Evolutionary conservation across 2,888 invertebrate species (phyloP).

Genomic region (Drosophila bunnanda): DNA sequence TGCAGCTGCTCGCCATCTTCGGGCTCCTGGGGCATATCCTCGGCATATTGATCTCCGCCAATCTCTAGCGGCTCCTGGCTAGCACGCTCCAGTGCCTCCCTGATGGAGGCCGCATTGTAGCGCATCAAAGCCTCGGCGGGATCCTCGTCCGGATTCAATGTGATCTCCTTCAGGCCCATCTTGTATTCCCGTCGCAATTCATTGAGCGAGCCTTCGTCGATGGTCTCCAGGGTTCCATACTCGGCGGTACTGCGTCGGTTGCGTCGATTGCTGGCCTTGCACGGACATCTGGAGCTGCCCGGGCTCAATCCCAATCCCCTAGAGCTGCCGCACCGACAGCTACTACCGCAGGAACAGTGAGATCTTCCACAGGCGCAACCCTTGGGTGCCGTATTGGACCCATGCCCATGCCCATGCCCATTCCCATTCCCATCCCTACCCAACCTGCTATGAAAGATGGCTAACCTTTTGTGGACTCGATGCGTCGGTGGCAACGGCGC

Average conservation of each 20-base stretch:
- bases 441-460: slow-evolving; percentile 50
- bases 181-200: slow-evolving; percentile 80
- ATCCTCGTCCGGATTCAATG: slow-evolving; percentile 81
- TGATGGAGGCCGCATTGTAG: slow-evolving; percentile 81
- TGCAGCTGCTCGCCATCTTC: slow-evolving; percentile 9
- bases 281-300: slow-evolving; percentile 17
- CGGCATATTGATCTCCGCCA: slow-evolving; percentile 49
- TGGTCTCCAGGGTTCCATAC: slow-evolving; percentile 78
- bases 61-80: slow-evolving; percentile 77
- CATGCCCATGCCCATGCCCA: neutral
- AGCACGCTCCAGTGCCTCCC: slow-evolving; percentile 78
- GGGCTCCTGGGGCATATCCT: slow-evolving; percentile 26
- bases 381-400: neutral
- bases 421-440: neutral
- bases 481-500: slow-evolving; percentile 32
- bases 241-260: slow-evolving; percentile 61
- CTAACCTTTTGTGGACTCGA: slow-evolving; percentile 71
- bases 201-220: slow-evolving; percentile 77
- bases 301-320: neutral
- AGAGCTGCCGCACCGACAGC: slow-evolving; percentile 21
- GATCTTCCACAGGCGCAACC: slow-evolving; percentile 50
- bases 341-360: slow-evolving; percentile 41
- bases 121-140: slow-evolving; percentile 82
- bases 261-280: slow-evolving; percentile 5
- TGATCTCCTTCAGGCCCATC: slow-evolving; percentile 80